phyloP scores from a whole-genome alignment of 2,113 vertebrate species.

The Platysteira castanea region DNA sequence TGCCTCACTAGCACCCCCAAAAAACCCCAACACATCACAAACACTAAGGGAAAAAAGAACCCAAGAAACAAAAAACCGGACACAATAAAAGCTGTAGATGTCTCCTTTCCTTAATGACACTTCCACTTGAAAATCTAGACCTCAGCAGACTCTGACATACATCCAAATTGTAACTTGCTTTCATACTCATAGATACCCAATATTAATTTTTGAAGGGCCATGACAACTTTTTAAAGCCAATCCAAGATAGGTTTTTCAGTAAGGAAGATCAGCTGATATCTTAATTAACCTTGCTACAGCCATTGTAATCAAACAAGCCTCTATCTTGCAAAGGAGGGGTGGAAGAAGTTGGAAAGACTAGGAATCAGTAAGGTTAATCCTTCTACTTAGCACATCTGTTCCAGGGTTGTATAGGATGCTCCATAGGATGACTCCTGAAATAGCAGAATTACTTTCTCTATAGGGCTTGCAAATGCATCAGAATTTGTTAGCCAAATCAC shows the following conservation, averaged over 20 bases:
- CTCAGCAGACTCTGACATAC: neutral
- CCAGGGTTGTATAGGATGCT: neutral
- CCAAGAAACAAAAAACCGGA: accelerated
- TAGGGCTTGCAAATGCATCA: neutral
- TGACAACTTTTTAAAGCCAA: neutral
- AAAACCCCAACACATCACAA: neutral
- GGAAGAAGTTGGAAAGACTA: neutral
- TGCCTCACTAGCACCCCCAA: accelerated
- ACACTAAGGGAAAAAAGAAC: accelerated
- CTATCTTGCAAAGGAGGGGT: neutral
- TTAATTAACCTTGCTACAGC: neutral
- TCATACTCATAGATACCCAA: neutral
- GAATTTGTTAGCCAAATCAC: neutral
- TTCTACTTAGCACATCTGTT: neutral
- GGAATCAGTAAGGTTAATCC: neutral
- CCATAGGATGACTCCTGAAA: neutral
- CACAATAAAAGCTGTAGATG: neutral
- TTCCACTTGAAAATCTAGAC: neutral
- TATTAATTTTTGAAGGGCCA: neutral
- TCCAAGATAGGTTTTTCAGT: neutral
- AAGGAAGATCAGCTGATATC: neutral
- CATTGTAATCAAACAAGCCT: neutral
- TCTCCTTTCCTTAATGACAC: neutral
- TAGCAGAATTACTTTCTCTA: neutral
- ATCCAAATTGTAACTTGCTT: neutral